Percentiles rank a stretch among this genome's conserved stretches.
phyloP scores from a whole-genome alignment of 35 echinoderm and acorn worm genomes.

The Diadema setosum region DNA sequence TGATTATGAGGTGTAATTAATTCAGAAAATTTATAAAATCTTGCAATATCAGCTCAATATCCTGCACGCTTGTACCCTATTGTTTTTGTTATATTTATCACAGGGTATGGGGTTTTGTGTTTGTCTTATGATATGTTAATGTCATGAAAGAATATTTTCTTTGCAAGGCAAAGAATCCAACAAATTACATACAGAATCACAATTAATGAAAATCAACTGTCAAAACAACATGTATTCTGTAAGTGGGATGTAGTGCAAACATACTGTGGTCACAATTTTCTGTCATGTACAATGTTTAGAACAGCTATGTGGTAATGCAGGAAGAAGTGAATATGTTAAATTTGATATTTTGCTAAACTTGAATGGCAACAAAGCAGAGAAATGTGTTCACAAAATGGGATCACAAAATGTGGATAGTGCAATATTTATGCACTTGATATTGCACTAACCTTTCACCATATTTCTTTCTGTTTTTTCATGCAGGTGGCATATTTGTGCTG shows the following conservation, averaged over 20 bases:
- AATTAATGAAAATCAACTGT: background rate
- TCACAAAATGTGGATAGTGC: too few relatives aligned
- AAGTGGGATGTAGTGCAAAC: background rate
- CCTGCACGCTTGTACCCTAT: too few relatives aligned
- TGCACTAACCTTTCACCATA: background rate
- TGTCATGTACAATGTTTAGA: background rate
- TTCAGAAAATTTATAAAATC: too few relatives aligned
- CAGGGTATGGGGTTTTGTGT: too few relatives aligned
- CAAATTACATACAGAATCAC: background rate
- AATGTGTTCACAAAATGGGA: too few relatives aligned
- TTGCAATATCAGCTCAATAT: too few relatives aligned
- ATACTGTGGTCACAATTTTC: background rate
- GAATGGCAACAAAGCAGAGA: too few relatives aligned
- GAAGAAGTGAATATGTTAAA: background rate
- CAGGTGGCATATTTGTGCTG: slow-evolving; percentile 89
- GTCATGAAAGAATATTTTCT: background rate
- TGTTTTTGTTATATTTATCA: too few relatives aligned
- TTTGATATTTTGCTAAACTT: background rate
- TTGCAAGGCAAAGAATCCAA: background rate
- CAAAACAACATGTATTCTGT: background rate
- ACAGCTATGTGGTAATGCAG: background rate
- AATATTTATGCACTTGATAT: background rate
- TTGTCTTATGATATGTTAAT: too few relatives aligned
- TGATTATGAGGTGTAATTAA: too few relatives aligned
- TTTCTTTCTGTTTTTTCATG: slow-evolving; percentile 13